Conservation (phyloP, 2,113 vertebrate genomes). For the Helogale parvula region DNA sequence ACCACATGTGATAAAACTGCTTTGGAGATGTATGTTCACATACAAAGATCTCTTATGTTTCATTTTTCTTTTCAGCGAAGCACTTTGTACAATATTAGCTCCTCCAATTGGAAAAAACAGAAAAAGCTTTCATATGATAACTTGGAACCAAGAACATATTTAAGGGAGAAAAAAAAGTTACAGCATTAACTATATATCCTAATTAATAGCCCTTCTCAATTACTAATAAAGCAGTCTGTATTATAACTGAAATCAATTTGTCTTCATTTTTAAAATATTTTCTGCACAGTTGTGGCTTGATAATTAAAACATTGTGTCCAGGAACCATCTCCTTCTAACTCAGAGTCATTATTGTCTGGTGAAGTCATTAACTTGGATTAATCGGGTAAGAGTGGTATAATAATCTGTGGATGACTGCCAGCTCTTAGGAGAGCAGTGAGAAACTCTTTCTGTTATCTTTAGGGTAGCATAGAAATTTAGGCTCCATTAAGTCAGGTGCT, state of each 20-base stretch:
- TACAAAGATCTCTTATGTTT: background rate
- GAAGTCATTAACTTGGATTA: slow-evolving; percentile 69
- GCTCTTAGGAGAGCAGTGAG: background rate
- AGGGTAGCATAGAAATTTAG: background rate
- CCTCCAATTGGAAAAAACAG: background rate
- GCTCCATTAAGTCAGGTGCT: background rate
- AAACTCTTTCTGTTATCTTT: slow-evolving; percentile 42
- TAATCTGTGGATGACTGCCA: slow-evolving; percentile 40
- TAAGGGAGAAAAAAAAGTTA: slow-evolving; percentile 24
- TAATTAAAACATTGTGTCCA: slow-evolving; percentile 69
- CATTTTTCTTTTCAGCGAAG: background rate
- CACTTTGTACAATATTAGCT: background rate
- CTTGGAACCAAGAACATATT: slow-evolving; percentile 13
- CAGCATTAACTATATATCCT: slow-evolving; percentile 40
- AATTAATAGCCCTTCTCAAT: slow-evolving; percentile 59
- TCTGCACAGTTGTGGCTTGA: slow-evolving; percentile 50
- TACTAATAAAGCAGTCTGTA: slow-evolving; percentile 47
- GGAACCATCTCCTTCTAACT: slow-evolving; percentile 54
- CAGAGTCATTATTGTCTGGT: slow-evolving; percentile 60
- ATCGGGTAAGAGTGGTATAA: slow-evolving; percentile 30
- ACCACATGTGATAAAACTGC: background rate
- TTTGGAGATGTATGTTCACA: background rate
- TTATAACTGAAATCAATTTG: slow-evolving; percentile 41
- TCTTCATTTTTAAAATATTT: slow-evolving; percentile 70
- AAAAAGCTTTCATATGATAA: background rate